Conservation (phyloP, 30 jellyfish, hydroid and myxozoan species). For the Morbakka virulenta region DNA sequence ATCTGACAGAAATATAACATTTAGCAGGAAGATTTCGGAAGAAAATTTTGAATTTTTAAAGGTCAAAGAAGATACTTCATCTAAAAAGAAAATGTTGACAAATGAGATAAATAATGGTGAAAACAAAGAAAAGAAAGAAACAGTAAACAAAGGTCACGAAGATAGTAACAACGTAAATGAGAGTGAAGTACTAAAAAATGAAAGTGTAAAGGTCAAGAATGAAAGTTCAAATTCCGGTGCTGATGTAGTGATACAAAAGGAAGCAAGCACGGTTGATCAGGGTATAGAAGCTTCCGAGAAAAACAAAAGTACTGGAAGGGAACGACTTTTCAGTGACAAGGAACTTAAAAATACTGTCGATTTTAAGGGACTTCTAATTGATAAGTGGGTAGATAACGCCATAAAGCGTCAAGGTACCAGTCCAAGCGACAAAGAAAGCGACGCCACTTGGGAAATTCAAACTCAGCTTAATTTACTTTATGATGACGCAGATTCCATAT, state of each 20-base stretch:
- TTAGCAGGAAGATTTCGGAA: too few relatives aligned
- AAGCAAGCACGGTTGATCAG: not conserved
- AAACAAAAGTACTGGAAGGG: not conserved
- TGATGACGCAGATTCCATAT: conserved; percentile 82
- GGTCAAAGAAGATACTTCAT: not conserved
- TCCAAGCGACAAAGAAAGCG: conserved; percentile 35
- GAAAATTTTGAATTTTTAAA: not conserved
- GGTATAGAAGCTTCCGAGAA: not conserved
- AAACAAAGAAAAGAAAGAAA: not conserved
- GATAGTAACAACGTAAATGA: not conserved
- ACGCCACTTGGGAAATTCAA: conserved; percentile 11
- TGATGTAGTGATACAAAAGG: not conserved
- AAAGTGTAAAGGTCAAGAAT: not conserved
- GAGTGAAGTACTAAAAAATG: not conserved
- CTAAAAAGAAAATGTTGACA: not conserved
- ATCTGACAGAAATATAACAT: too few relatives aligned
- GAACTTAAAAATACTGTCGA: conserved; percentile 45
- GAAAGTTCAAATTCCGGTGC: not conserved
- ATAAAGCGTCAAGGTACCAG: conserved; percentile 13
- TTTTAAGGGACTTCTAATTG: conserved; percentile 47
- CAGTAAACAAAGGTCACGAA: not conserved
- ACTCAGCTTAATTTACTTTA: conserved; percentile 53
- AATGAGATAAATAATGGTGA: not conserved
- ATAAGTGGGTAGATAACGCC: conserved; percentile 69
- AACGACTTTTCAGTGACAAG: not conserved